phyloP scores from a whole-genome alignment of 2,113 vertebrate species.

The Psilopogon haemacephalus region DNA sequence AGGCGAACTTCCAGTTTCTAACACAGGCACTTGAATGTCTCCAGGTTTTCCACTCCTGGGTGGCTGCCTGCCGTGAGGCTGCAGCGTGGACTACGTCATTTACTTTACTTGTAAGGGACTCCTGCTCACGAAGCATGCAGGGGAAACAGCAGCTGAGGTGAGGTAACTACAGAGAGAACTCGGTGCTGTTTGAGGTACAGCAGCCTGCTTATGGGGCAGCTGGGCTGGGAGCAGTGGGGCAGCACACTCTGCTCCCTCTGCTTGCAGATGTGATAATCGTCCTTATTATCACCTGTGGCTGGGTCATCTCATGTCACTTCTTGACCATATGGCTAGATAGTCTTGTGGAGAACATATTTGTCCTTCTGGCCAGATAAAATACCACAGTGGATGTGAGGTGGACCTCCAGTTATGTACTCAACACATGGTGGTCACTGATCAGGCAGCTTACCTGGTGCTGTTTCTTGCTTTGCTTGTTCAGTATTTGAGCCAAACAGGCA shows the following conservation, averaged over 20 bases:
- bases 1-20: background rate
- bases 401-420: fast-evolving
- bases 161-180: background rate
- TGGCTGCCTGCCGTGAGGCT: background rate
- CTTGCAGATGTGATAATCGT: background rate
- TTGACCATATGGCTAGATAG: fast-evolving
- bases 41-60: background rate
- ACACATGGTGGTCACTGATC: fast-evolving
- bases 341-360: background rate
- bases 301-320: background rate
- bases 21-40: background rate
- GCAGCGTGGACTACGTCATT: background rate
- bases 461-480: background rate
- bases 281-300: background rate
- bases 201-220: background rate
- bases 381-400: background rate
- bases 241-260: fast-evolving
- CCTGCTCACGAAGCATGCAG: background rate
- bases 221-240: background rate
- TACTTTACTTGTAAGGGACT: background rate
- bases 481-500: background rate
- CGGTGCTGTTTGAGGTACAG: background rate
- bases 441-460: background rate
- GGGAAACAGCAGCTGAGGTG: background rate
- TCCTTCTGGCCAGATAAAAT: background rate